phyloP scores from a whole-genome alignment of 2,113 vertebrate genomes.

The Dolichallabes microphthalmus region DNA sequence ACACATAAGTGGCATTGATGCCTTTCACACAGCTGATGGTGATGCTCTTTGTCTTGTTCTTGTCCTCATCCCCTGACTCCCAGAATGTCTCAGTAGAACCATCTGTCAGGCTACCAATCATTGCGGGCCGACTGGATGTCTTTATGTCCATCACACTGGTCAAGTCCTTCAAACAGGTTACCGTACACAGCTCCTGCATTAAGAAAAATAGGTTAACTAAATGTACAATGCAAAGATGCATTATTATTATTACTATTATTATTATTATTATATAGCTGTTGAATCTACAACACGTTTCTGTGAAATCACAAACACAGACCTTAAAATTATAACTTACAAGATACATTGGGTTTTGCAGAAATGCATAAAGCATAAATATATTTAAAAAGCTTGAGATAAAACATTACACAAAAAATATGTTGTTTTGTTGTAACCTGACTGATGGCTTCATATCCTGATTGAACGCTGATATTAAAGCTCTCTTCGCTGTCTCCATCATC shows the following conservation, averaged over 20 bases:
- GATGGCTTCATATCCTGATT: constrained; percentile 95
- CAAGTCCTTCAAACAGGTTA: constrained; percentile 93
- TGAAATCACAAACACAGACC: not conserved
- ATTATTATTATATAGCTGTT: not conserved
- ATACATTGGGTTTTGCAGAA: not conserved
- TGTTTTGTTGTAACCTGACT: constrained; percentile 78
- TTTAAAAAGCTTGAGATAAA: not conserved
- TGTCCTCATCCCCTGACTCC: constrained; percentile 98
- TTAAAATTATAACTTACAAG: not conserved
- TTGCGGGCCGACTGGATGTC: constrained; percentile 95
- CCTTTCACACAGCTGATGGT: constrained; percentile 96
- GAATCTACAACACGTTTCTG: not conserved
- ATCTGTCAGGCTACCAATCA: constrained; percentile 98
- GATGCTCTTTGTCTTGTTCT: constrained; percentile 98
- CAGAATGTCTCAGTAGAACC: constrained; percentile 98
- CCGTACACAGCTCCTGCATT: constrained; percentile 87
- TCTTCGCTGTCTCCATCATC: constrained; percentile 98
- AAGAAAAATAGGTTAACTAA: not conserved
- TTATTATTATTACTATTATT: not conserved
- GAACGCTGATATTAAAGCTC: constrained; percentile 96
- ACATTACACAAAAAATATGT: not conserved
- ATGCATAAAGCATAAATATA: not conserved
- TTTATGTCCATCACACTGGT: constrained; percentile 96
- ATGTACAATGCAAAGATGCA: not conserved
- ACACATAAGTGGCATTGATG: constrained; percentile 89